phyloP scores from a whole-genome alignment of 1,140 invertebrate species.

The Drosophila nasuta region DNA sequence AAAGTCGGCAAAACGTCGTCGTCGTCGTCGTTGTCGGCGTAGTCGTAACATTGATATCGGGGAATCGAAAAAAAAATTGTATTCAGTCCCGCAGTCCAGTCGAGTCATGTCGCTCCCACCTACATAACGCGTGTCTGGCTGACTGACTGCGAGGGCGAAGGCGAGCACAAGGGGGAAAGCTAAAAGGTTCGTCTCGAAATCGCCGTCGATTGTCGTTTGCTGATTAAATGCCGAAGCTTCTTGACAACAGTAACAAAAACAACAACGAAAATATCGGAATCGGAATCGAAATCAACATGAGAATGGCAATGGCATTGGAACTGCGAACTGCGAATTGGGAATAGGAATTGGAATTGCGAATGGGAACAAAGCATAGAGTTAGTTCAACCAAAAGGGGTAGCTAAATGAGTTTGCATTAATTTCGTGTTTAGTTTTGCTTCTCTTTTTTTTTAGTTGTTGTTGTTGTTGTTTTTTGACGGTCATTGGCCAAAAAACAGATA shows the following conservation, averaged over 20 bases:
- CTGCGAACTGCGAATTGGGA: background rate
- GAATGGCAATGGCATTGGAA: constrained; percentile 1
- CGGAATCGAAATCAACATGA: constrained; percentile 1
- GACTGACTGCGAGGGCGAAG: background rate
- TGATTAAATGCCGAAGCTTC: constrained; percentile 51
- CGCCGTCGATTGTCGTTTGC: constrained; percentile 34
- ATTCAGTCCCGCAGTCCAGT: constrained; percentile 9
- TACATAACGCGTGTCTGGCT: constrained; percentile 26
- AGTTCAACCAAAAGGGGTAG: background rate
- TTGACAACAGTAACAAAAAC: constrained; percentile 44
- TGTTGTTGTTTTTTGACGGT: constrained; percentile 32
- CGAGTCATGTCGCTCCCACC: constrained; percentile 20
- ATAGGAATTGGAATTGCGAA: background rate
- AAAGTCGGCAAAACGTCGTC: constrained; percentile 21
- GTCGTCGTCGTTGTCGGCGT: background rate
- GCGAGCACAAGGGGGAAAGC: background rate
- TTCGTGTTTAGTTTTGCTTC: background rate
- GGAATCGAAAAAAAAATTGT: background rate
- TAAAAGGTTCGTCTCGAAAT: constrained; percentile 21
- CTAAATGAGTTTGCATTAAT: constrained; percentile 47
- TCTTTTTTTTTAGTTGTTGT: constrained; percentile 5
- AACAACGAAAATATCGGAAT: background rate
- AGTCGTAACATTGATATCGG: constrained; percentile 21
- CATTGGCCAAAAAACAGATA: constrained; percentile 55
- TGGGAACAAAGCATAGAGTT: background rate